A percentile compares a stretch with the other conserved stretches of the same genome.
Evolutionary conservation across 1,140 invertebrate genomes (phyloP).

Genomic region (Heliconius hermathena): DNA sequence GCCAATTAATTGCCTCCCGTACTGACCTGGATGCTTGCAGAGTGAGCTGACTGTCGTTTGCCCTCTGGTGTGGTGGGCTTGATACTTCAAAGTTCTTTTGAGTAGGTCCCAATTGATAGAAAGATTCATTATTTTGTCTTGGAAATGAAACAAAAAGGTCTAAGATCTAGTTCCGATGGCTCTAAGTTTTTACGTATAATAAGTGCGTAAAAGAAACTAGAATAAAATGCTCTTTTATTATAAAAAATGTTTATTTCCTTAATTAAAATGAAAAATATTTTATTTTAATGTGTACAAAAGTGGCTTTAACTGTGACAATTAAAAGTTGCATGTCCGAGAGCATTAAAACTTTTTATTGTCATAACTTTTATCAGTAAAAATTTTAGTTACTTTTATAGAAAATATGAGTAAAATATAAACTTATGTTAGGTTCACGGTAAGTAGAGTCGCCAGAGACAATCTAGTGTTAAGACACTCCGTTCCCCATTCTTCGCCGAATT

Average conservation of each 20-base stretch:
- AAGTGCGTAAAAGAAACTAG: not conserved
- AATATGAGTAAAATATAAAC: not conserved
- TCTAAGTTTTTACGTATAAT: not conserved
- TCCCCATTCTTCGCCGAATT: no score
- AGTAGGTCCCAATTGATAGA: no score
- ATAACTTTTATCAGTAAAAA: slow-evolving; percentile 1
- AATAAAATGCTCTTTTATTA: not conserved
- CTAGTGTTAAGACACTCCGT: no score
- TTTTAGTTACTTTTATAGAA: not conserved
- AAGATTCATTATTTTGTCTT: no score
- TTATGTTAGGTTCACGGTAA: no score
- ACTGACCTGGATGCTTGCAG: no score
- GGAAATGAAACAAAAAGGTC: no score
- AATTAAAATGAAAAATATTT: slow-evolving; percentile 12
- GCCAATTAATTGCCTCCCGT: no score
- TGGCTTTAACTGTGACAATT: slow-evolving; percentile 5
- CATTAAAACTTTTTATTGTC: slow-evolving; percentile 5
- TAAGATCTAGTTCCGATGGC: not conserved
- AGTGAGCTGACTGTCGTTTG: no score
- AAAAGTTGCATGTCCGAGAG: slow-evolving; percentile 4
- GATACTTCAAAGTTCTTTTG: no score
- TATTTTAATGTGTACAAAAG: not conserved
- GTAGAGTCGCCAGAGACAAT: no score
- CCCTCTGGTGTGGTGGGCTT: no score
- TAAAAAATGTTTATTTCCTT: not conserved